Conservation (phyloP, 1,140 invertebrate species). For the Drosophila rhopaloa region DNA sequence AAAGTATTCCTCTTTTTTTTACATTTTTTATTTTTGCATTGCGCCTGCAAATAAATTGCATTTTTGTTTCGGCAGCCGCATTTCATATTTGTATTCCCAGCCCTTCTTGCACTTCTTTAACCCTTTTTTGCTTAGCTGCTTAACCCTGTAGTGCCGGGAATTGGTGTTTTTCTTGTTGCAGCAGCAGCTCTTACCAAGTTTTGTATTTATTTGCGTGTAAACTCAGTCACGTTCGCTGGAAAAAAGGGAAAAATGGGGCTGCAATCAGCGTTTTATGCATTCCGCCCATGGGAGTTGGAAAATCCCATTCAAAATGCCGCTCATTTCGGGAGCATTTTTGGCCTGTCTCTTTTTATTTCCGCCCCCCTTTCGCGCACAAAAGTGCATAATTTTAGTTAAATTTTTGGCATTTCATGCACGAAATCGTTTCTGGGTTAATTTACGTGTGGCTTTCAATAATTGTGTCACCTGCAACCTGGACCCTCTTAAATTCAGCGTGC, state of each 20-base stretch:
- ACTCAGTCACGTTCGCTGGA: conserved; percentile 60
- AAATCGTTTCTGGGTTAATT: conserved; percentile 77
- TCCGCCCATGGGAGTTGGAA: conserved; percentile 7
- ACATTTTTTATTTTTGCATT: conserved; percentile 11
- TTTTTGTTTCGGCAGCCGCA: conserved; percentile 65
- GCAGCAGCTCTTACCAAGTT: conserved; percentile 24
- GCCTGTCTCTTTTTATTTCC: conserved; percentile 22
- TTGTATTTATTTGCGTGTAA: conserved; percentile 74
- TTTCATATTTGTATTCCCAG: conserved; percentile 53
- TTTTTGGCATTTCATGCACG: conserved; percentile 76
- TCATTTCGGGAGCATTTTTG: conserved; percentile 31
- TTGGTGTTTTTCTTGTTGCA: conserved; percentile 19
- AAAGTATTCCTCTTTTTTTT: neutral
- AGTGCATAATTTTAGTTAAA: conserved; percentile 75
- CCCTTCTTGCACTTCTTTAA: conserved; percentile 18
- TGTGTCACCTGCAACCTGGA: conserved; percentile 1
- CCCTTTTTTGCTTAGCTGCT: conserved; percentile 44
- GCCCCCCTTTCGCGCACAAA: conserved; percentile 31
- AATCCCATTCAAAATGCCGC: conserved; percentile 36
- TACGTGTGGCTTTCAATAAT: conserved; percentile 50
- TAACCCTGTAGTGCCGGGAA: conserved; percentile 41
- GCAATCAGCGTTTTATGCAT: conserved; percentile 75
- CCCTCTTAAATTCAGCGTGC: no score
- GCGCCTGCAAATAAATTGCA: conserved; percentile 61
- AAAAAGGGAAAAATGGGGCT: conserved; percentile 11